Conservation (phyloP, 2,888 invertebrate genomes). For the Hetaerina titia region DNA sequence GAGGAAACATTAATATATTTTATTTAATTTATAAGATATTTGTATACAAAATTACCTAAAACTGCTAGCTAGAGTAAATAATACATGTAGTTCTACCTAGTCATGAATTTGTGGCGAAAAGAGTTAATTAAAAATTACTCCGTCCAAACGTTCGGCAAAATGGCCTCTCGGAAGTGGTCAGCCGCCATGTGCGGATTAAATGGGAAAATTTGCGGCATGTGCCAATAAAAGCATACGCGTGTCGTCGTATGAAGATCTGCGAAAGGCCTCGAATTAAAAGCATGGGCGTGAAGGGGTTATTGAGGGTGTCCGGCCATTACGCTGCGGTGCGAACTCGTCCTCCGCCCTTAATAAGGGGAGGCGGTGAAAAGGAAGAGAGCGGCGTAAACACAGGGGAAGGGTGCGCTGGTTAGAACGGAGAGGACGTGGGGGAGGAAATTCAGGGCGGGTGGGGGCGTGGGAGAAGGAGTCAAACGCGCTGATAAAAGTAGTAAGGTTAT, state of each 20-base stretch:
- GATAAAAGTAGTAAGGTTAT: background rate
- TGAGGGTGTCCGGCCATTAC: conserved; percentile 34
- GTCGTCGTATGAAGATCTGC: background rate
- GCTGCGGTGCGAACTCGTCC: background rate
- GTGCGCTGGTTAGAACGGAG: background rate
- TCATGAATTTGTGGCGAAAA: no score
- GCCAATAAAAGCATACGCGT: background rate
- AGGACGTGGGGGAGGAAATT: background rate
- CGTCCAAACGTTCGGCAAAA: background rate
- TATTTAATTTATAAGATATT: no score
- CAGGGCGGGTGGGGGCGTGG: background rate
- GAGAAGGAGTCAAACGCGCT: background rate
- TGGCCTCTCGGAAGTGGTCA: background rate
- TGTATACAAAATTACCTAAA: no score
- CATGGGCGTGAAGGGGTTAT: background rate
- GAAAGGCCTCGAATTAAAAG: background rate
- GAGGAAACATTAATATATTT: no score
- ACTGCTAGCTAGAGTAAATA: no score
- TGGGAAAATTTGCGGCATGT: background rate
- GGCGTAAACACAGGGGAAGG: background rate
- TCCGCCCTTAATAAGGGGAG: conserved; percentile 3
- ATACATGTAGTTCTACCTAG: no score
- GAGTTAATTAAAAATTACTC: background rate
- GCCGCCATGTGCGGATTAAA: background rate
- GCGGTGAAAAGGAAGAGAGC: conserved; percentile 3